Evolutionary conservation across 92 coral and sea anemone genomes (phyloP).

Genomic region (Virgularia gustaviana): DNA sequence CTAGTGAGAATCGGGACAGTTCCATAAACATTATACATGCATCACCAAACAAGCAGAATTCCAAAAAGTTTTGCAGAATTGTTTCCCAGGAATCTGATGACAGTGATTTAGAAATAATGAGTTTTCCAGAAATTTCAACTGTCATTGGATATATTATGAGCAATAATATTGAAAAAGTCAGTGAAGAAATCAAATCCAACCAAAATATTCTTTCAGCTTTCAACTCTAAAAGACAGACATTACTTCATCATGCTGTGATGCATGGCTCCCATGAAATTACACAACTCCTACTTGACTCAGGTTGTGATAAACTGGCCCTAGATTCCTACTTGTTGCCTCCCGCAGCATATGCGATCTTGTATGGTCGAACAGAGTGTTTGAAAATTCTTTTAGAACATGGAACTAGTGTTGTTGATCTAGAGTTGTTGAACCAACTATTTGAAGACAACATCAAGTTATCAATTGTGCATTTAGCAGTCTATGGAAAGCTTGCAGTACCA

Average conservation of each 20-base stretch:
- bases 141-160: slow-evolving; percentile 54
- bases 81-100: slow-evolving; percentile 49
- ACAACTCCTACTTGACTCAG: slow-evolving; percentile 54
- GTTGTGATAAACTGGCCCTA: slow-evolving; percentile 62
- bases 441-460: slow-evolving; percentile 46
- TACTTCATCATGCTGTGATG: slow-evolving; percentile 70
- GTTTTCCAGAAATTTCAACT: neutral
- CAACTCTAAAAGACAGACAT: slow-evolving; percentile 67
- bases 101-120: slow-evolving; percentile 28
- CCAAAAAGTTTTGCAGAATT: slow-evolving; percentile 1
- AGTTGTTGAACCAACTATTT: slow-evolving; percentile 41
- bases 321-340: slow-evolving; percentile 71
- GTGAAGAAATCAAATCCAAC: slow-evolving; percentile 41
- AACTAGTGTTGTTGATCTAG: slow-evolving; percentile 55
- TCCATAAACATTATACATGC: too few relatives aligned
- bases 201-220: slow-evolving; percentile 57
- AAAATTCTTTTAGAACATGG: slow-evolving; percentile 51
- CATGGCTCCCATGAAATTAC: slow-evolving; percentile 63
- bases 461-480: slow-evolving; percentile 70
- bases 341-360: slow-evolving; percentile 66
- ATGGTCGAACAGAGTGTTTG: slow-evolving; percentile 76
- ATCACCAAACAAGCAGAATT: slow-evolving; percentile 19
- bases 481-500: slow-evolving; percentile 47
- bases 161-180: slow-evolving; percentile 47
- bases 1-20: too few relatives aligned